A percentile compares a stretch with the other conserved stretches of the same genome.
Conservation (phyloP, 2,888 invertebrate species). For the Leptinotarsa haldemani region DNA sequence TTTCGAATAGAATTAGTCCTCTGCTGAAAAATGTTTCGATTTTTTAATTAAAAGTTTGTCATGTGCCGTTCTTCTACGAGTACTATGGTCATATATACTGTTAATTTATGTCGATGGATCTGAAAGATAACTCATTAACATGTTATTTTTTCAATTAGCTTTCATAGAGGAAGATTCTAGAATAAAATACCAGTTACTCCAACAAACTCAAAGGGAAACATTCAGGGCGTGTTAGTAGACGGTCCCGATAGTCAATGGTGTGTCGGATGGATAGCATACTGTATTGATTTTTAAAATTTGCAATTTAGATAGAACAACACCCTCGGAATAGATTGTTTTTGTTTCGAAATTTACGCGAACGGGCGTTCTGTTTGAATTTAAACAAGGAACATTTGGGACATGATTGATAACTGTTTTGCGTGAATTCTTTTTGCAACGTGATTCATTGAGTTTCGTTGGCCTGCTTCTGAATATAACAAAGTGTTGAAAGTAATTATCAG, state of each 20-base stretch:
- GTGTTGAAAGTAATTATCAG: background rate
- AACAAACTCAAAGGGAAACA: too few relatives aligned
- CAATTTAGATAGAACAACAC: conserved; percentile 2
- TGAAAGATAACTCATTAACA: too few relatives aligned
- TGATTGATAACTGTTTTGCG: conserved; percentile 3
- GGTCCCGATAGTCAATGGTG: background rate
- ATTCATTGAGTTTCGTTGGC: background rate
- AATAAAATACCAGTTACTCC: too few relatives aligned
- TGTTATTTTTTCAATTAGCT: background rate
- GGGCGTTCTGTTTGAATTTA: background rate
- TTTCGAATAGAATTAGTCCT: too few relatives aligned
- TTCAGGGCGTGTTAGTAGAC: background rate
- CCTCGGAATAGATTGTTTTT: background rate
- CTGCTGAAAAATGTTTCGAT: too few relatives aligned
- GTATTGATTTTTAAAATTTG: conserved; percentile 8
- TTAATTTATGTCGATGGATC: too few relatives aligned
- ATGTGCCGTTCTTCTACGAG: too few relatives aligned
- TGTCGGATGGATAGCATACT: background rate
- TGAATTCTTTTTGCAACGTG: background rate
- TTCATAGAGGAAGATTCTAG: background rate
- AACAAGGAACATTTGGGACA: background rate
- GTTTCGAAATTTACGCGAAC: background rate
- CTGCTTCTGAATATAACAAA: background rate
- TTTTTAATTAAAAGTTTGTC: too few relatives aligned
- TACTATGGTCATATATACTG: too few relatives aligned